phyloP scores from a whole-genome alignment of 2,113 vertebrate species.

The Progne subis region DNA sequence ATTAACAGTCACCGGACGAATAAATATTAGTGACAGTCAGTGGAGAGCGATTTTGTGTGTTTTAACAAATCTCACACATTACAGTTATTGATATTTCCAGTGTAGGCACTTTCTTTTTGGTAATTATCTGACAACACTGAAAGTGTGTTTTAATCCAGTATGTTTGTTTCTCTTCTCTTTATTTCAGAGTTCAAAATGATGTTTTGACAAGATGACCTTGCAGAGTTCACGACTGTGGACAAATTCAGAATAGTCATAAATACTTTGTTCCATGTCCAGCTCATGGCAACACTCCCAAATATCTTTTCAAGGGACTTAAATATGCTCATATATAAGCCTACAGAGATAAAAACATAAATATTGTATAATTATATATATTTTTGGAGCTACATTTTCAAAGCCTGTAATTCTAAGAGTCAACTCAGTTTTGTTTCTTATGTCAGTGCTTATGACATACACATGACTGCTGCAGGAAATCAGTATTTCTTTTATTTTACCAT shows the following conservation, averaged over 20 bases:
- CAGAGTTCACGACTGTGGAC: conserved; percentile 36
- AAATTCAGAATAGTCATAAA: conserved; percentile 21
- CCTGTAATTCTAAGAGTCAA: neutral
- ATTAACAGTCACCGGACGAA: conserved; percentile 87
- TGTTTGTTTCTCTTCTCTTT: conserved; percentile 67
- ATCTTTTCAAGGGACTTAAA: neutral
- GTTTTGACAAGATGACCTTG: conserved; percentile 73
- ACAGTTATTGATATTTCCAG: conserved; percentile 82
- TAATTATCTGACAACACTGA: conserved; percentile 68
- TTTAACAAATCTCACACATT: conserved; percentile 78
- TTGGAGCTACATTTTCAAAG: neutral
- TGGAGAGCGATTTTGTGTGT: conserved; percentile 77
- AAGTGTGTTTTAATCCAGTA: conserved; percentile 39
- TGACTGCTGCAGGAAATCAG: neutral
- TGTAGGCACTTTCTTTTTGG: conserved; percentile 65
- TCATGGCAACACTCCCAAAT: neutral
- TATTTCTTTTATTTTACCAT: neutral
- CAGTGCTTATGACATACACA: neutral
- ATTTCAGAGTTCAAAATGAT: conserved; percentile 50
- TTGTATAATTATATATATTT: neutral
- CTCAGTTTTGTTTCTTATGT: neutral
- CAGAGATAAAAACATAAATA: neutral
- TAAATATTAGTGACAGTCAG: conserved; percentile 83
- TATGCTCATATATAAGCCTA: neutral
- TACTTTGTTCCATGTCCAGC: conserved; percentile 36